Percentiles rank a stretch among this genome's conserved stretches.
phyloP scores from a whole-genome alignment of 2,888 invertebrate genomes.

The Nebria salina region DNA sequence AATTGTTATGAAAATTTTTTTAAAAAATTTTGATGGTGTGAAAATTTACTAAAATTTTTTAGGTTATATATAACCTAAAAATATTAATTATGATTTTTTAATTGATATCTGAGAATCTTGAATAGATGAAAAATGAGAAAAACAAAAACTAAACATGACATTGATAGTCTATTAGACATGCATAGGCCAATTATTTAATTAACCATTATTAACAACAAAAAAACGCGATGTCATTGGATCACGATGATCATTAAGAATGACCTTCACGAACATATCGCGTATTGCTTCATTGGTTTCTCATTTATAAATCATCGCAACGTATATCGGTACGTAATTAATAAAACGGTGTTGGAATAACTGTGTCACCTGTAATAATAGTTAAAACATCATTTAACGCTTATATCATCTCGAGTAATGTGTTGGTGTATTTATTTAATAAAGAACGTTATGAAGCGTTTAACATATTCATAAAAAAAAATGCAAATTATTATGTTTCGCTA shows the following conservation, averaged over 20 bases:
- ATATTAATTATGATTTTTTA: too few relatives aligned
- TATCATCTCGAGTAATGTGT: neutral
- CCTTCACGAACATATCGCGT: neutral
- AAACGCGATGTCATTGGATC: neutral
- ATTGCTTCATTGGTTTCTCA: neutral
- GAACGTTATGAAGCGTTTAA: too few relatives aligned
- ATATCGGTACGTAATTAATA: neutral
- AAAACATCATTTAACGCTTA: neutral
- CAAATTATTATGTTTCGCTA: neutral
- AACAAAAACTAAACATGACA: neutral
- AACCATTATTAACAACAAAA: neutral
- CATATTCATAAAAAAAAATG: neutral
- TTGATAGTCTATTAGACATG: neutral
- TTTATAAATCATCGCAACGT: neutral
- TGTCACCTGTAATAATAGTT: slow-evolving; percentile 1
- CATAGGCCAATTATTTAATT: neutral
- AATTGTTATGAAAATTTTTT: too few relatives aligned
- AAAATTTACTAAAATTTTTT: too few relatives aligned
- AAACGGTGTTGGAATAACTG: neutral
- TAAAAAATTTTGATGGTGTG: too few relatives aligned
- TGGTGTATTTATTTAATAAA: neutral
- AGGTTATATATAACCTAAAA: too few relatives aligned
- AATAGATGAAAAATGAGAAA: neutral
- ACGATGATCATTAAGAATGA: neutral
- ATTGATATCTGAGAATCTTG: too few relatives aligned